A percentile compares a stretch with the other conserved stretches of the same genome.
phyloP scores from a whole-genome alignment of 2,888 invertebrate species.

The Physocephala rufipes region DNA sequence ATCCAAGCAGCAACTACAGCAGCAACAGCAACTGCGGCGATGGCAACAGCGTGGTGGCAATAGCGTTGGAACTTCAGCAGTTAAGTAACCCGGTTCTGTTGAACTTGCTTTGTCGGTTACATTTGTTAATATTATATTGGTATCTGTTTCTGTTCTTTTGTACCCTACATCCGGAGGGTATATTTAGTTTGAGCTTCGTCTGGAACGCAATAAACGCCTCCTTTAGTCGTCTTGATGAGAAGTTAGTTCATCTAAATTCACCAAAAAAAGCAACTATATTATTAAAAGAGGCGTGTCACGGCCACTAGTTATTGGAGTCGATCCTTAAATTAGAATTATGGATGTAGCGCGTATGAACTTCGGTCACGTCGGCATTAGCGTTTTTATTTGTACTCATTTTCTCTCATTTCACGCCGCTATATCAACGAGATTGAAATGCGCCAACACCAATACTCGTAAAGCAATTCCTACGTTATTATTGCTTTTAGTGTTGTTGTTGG shows the following conservation, averaged over 20 bases:
- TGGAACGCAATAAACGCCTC: no score
- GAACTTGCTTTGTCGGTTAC: not conserved
- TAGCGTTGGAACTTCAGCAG: conserved; percentile 30
- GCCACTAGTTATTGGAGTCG: no score
- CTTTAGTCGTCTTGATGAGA: no score
- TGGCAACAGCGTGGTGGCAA: conserved; percentile 29
- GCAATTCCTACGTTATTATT: conserved; percentile 10
- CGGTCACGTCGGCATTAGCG: no score
- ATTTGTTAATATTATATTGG: no score
- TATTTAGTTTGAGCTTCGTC: no score
- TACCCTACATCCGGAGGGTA: no score
- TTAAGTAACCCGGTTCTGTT: conserved; percentile 23
- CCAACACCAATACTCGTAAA: not conserved
- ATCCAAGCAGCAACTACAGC: no score
- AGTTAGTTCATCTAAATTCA: no score
- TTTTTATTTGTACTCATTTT: conserved; percentile 14
- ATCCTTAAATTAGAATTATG: no score
- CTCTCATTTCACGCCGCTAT: conserved; percentile 30
- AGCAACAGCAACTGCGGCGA: conserved; percentile 8
- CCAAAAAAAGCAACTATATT: no score
- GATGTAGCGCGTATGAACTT: no score
- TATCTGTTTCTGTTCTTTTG: conserved; percentile 14
- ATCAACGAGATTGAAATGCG: conserved; percentile 32
- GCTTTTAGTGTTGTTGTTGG: not conserved
- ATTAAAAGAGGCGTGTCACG: not conserved